Evolutionary conservation across 2,797 vertebrate genomes (phyloP), one percentile per base, ranked within the genome.

Genomic region (Danio albolineatus): DNA sequence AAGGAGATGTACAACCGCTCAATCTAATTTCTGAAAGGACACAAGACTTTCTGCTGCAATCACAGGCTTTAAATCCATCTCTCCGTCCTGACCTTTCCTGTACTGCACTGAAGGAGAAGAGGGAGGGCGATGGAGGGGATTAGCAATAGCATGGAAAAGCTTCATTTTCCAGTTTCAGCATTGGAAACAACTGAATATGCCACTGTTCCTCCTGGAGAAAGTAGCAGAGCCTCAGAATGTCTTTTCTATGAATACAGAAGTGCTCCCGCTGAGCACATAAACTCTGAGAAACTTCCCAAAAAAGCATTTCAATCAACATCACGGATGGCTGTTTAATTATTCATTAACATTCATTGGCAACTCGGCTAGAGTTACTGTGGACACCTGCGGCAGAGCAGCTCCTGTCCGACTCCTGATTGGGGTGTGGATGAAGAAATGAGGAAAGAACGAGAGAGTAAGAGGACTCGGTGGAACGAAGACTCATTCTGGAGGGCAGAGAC

Each of bases 1-100:
- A 80, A 10, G 16, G 71, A 69, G 51, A 54, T 85, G 80, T 86
- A 87, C 87, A 69, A 17, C 74, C 39, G 81, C 41, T 56, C 87
- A 90, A 89, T 90, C 92, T 89, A 87, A 91, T 92, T 90, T 92
- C 89, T 85, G 90, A 87, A 89, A 90, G 89, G 88, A 91, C 85
- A 88, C 89, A 86, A 57, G 84, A 88, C 86, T 87, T 85, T 87
- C 83, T 82, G 74, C 51, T 16, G 43, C 89, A 87, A 90, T 91
- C 89, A 83, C 85, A 86, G 86, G 83, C 88, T 89, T 91, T 86
- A 86, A 90, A 90, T 85, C 83, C 73, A 82, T 69, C 76, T 69
- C 13, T 57, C 66, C 46, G 36, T 43, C 70, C 83, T 89, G 87
- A 83, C 88, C 86, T 91, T 89, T 87, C 69, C 74, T 57, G 76